Evolutionary conservation across 2,113 vertebrate species (phyloP).

Genomic region (Zosterops pallidus): DNA sequence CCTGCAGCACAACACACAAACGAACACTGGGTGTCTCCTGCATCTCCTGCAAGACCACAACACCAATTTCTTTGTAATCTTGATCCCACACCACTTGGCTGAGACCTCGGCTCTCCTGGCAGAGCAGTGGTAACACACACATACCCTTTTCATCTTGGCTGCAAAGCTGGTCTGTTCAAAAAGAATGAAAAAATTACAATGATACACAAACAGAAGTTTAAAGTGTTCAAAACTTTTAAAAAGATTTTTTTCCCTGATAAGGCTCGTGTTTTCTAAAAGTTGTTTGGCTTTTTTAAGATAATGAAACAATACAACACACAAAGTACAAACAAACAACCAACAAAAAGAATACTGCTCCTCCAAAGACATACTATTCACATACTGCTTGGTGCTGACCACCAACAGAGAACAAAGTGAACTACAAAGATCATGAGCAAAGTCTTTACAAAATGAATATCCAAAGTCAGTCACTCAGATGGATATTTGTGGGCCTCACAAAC

Average conservation of each 20-base stretch:
- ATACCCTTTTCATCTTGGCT: not conserved
- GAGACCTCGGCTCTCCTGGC: not conserved
- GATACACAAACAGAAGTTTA: not conserved
- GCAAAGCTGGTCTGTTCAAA: not conserved
- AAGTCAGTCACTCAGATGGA: accelerated
- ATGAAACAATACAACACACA: not conserved
- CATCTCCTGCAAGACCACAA: not conserved
- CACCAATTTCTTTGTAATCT: not conserved
- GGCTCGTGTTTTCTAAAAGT: not conserved
- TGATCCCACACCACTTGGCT: not conserved
- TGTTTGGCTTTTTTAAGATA: not conserved
- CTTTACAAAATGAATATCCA: not conserved
- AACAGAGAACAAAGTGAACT: not conserved
- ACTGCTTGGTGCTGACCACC: not conserved
- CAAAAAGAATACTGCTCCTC: not conserved
- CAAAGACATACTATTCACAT: not conserved
- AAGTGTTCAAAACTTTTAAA: not conserved
- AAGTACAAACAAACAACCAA: not conserved
- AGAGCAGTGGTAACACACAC: not conserved
- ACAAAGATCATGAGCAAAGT: not conserved
- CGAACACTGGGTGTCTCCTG: not conserved
- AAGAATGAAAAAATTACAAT: not conserved
- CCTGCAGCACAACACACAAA: slow-evolving; percentile 67
- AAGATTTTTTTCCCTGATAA: not conserved
- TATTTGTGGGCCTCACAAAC: not conserved